Conservation (phyloP, 2,797 vertebrate species). For the Geotrypetes seraphini region DNA sequence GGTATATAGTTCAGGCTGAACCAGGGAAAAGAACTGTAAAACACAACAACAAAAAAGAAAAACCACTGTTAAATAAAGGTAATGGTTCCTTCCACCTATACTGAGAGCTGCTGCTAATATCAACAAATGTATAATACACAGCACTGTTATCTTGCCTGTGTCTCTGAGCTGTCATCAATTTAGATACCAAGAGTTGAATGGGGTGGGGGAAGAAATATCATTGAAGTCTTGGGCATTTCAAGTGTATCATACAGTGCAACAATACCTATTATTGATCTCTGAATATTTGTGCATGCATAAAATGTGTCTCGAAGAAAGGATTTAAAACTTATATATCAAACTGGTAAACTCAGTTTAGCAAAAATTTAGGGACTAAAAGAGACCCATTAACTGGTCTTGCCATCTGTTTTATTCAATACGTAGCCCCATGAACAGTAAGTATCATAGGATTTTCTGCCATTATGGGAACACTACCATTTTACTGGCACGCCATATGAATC, state of each 20-base stretch:
- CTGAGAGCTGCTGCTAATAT: conserved; percentile 81
- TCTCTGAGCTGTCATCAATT: conserved; percentile 63
- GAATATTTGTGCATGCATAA: conserved; percentile 67
- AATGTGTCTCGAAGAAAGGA: conserved; percentile 63
- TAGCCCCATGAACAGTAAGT: no score
- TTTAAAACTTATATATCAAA: conserved; percentile 52
- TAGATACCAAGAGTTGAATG: conserved; percentile 62
- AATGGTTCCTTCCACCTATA: conserved; percentile 85
- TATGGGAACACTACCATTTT: conserved; percentile 59
- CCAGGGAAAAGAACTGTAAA: conserved; percentile 99
- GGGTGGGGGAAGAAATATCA: conserved; percentile 55
- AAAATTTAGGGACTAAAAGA: no score
- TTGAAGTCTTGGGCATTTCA: conserved; percentile 55
- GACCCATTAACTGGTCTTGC: no score
- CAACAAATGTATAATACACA: conserved; percentile 68
- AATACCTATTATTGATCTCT: conserved; percentile 62
- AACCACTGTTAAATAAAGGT: conserved; percentile 97
- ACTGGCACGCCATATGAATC: conserved; percentile 54
- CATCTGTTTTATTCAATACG: no score
- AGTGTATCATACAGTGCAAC: conserved; percentile 35
- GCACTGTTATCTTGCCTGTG: conserved; percentile 65
- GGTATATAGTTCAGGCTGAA: conserved; percentile 99
- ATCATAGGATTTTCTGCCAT: no score
- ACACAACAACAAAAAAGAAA: conserved; percentile 99
- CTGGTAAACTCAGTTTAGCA: no score